Evolutionary conservation across 2,797 vertebrate genomes (phyloP), one percentile per base, ranked within the genome.

Genomic region (Coreius guichenoti): DNA sequence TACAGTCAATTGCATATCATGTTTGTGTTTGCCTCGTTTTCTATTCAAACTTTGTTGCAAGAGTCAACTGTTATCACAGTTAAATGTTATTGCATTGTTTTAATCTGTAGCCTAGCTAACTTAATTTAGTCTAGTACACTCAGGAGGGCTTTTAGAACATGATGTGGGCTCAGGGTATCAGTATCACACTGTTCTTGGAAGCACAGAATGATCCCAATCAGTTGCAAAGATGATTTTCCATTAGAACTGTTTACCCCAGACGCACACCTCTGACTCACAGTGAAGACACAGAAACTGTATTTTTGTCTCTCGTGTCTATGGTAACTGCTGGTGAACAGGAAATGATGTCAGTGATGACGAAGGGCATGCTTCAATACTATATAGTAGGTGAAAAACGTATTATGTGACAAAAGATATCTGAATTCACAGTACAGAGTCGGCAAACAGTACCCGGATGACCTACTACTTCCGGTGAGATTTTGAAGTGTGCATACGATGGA

Each of bases 311-410:
- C 0, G 17, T 82, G 26, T 72, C 69, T 39, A 63, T 82, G 81
- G 54, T 61, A 82, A 82, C 81, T 47, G 39, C 39, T 54, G 45
- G 45, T n/a, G 49, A 82, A 82, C 68, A 82, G 49, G 68, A 82
- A 58, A 61, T 82, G 0, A 82, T 73, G 68, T 82, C 68, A 72
- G 23, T 2, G 2, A 31, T 29, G 23, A 58, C 29, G 8, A 61
- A 14, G n/a, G 5, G 11, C 4, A 26, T 61, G 13, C 9, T 61
- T 26, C 4, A 11, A n/a, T 58, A n/a, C 23, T 58, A n/a, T 2
- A 13, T 13, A 13, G 56, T n/a, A 26, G n/a, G n/a, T n/a, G 11
- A 61, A 61, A 5, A 61, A 58, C 56, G n/a, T n/a, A n/a, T 9
- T 6, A 14, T 14, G 5, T 13, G n/a, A n/a, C 51, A 54, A 54